Evolutionary conservation across 1,140 invertebrate species (phyloP), one percentile per base, ranked within the genome.

Genomic region (Melanaphis sacchari): DNA sequence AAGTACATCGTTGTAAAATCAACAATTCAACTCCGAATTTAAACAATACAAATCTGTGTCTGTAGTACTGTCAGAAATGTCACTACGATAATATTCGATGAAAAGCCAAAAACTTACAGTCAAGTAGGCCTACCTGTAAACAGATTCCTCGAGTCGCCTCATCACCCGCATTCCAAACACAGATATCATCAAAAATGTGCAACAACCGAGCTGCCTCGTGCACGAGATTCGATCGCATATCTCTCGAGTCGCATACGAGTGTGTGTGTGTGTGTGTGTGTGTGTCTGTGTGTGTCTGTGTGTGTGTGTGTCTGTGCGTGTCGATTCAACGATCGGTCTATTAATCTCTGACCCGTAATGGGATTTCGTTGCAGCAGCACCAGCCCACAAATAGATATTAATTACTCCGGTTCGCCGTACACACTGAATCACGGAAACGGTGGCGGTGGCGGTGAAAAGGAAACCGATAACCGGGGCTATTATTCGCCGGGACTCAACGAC

Each of bases 401-500:
- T 93, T 93, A 93, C 91, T 46, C 26, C 91, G 15, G 81, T 93
- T 93, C 91, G 0, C 91, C 91, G 36, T 93, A 93, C 36, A 93
- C 91, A 54, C 36, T 85, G 91, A 82, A 82, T 41, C 46, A 82
- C 81, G 81, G 76, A 18, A 82, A 46, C 66, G 18, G 40, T 26
- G 31, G 38, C 6, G 36, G 54, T 11, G 40, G 54, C 31, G 43
- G 66, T 2, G 76, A 93, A 82, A 84, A 84, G 76, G 91, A 93
- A 85, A 93, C 66, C 66, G 91, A 93, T 93, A 84, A 82, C 91
- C 76, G 8, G 11, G 97, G 96, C 43, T 97, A 97, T 94, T 97
- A 97, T 94, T 97, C 97, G 94, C 97, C 97, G 4, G 96, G 96
- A 94, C 95, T 97, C 43, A 97, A 97, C 94, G 97, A 97, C 93